Conservation (phyloP, 1,140 invertebrate species). For the Muscidifurax raptorellus region DNA sequence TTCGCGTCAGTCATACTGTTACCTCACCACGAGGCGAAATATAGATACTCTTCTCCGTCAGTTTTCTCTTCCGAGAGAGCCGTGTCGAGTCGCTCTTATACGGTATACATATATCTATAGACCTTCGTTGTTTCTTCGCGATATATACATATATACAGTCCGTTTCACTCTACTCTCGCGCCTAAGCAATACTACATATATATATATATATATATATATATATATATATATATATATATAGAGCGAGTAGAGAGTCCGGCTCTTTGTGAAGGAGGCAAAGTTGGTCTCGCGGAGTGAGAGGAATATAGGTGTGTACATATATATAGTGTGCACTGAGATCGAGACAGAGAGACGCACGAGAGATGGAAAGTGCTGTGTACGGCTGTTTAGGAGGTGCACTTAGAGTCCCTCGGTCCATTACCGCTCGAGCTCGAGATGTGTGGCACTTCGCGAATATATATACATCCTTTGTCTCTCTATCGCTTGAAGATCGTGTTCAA, state of each 20-base stretch:
- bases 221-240: neutral
- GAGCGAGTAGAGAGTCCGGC: neutral
- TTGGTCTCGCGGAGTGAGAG: neutral
- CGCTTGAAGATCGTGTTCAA: neutral
- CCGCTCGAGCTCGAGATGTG: neutral
- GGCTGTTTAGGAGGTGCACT: conserved; percentile 18
- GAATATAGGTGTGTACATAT: neutral
- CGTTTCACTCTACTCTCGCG: neutral
- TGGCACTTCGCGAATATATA: neutral
- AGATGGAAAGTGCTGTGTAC: conserved; percentile 14
- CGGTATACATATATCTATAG: neutral
- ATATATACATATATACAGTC: neutral
- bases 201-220: neutral
- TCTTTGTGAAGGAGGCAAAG: conserved; percentile 1
- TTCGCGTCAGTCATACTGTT: neutral
- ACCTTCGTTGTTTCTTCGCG: neutral
- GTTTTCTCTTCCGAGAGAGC: neutral
- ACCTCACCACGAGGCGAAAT: neutral
- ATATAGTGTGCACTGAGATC: neutral
- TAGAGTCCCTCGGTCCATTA: neutral
- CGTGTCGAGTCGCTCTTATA: neutral
- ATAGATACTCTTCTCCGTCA: neutral
- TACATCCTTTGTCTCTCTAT: conserved; percentile 24
- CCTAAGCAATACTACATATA: neutral
- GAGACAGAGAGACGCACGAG: neutral